Conservation (phyloP, 2,113 vertebrate species). For the Noturus placidus region DNA sequence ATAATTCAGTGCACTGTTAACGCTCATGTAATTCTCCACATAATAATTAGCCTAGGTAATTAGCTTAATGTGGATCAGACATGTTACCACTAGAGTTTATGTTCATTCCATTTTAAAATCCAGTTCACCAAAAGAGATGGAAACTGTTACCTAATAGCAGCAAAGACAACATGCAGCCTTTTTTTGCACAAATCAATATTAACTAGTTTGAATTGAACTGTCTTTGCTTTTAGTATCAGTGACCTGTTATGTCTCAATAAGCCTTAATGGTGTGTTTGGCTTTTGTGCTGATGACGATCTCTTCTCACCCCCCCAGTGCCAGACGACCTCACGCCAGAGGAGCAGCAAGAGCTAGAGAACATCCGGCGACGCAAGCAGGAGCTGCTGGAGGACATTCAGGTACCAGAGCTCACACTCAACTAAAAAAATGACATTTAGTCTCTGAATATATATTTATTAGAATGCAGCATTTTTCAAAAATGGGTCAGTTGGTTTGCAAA, state of each 20-base stretch:
- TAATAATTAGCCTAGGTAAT: neutral
- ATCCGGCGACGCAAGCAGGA: conserved; percentile 95
- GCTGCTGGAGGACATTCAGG: conserved; percentile 97
- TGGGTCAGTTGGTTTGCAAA: neutral
- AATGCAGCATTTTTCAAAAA: neutral
- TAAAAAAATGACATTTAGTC: neutral
- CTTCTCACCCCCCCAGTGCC: conserved; percentile 74
- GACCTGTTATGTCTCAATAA: neutral
- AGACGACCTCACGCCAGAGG: conserved; percentile 91
- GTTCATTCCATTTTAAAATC: neutral
- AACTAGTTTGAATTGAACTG: neutral
- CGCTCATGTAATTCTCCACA: neutral
- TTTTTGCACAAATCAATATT: neutral
- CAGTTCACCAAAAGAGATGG: neutral
- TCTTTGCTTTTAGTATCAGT: neutral
- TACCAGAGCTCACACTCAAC: conserved; percentile 51
- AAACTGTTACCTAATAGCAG: neutral
- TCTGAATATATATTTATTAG: neutral
- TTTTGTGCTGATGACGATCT: neutral
- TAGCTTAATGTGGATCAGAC: neutral
- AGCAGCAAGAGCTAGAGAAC: conserved; percentile 93
- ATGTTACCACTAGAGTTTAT: neutral
- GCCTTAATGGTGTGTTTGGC: neutral
- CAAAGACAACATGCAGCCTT: neutral
- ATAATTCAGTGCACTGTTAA: neutral